Evolutionary conservation across 2,113 vertebrate species (phyloP).

Genomic region (Collichthys lucidus): DNA sequence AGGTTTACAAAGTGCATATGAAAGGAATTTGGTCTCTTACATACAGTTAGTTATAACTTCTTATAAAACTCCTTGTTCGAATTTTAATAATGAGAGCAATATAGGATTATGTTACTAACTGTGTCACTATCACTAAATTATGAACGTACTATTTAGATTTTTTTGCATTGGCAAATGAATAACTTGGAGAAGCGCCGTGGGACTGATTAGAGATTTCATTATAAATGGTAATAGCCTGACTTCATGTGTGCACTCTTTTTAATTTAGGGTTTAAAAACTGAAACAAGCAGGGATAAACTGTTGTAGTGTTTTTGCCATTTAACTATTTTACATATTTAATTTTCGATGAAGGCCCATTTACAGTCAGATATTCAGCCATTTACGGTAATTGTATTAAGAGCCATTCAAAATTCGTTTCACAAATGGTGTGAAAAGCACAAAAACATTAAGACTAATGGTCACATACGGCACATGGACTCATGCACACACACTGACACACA

Average conservation of each 20-base stretch:
- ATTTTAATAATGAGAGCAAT: neutral
- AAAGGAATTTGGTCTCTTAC: neutral
- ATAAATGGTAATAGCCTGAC: neutral
- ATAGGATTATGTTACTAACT: slow-evolving; percentile 5
- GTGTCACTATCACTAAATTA: neutral
- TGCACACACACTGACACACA: neutral
- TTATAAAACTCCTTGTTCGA: neutral
- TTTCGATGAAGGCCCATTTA: slow-evolving; percentile 11
- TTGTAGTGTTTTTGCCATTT: neutral
- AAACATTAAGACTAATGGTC: slow-evolving; percentile 8
- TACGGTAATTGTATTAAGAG: neutral
- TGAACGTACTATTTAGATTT: neutral
- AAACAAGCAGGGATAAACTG: neutral
- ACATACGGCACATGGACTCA: neutral
- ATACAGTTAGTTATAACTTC: neutral
- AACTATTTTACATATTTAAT: slow-evolving; percentile 7
- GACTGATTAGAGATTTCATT: slow-evolving; percentile 3
- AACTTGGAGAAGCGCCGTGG: neutral
- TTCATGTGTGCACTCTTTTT: neutral
- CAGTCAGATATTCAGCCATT: neutral
- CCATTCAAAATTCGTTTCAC: neutral
- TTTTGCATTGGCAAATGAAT: neutral
- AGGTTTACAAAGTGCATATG: neutral
- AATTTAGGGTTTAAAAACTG: neutral
- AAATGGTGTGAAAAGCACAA: slow-evolving; percentile 13